Percentiles rank a stretch among this genome's conserved stretches.
phyloP scores from a whole-genome alignment of 2,797 vertebrate species.

The Arrhamphus sclerolepis region DNA sequence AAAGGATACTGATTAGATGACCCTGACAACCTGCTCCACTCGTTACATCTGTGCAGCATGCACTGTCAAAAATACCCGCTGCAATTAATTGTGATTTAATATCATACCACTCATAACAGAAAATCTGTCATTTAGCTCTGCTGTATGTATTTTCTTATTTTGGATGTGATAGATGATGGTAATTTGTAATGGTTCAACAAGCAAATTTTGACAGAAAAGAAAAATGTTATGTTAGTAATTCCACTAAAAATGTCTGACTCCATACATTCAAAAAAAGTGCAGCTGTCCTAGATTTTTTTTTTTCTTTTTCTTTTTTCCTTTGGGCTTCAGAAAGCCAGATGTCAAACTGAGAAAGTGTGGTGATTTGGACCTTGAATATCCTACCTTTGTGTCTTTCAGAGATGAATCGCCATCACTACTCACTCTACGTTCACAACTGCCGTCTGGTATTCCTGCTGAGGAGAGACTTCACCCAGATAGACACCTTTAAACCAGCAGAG shows the following conservation, averaged over 20 bases:
- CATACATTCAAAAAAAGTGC: constrained; percentile 8
- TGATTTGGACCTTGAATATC: constrained; percentile 25
- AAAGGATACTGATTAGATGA: too few species aligned
- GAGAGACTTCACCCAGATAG: constrained; percentile 92
- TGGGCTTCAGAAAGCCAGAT: constrained; percentile 16
- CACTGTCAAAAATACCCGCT: too few species aligned
- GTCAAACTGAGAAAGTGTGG: constrained; percentile 19
- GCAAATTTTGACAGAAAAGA: too few species aligned
- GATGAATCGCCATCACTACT: constrained; percentile 98
- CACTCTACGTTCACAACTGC: constrained; percentile 96
- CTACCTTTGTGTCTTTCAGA: constrained; percentile 76
- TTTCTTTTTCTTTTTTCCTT: constrained; percentile 1
- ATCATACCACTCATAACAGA: too few species aligned
- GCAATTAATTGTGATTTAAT: too few species aligned
- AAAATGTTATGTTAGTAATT: too few species aligned
- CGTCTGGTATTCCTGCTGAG: constrained; percentile 93
- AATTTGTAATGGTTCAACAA: too few species aligned
- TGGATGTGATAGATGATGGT: too few species aligned
- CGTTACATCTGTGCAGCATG: too few species aligned
- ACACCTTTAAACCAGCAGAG: constrained; percentile 94
- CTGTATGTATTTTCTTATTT: too few species aligned
- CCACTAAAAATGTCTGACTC: constrained; percentile 10
- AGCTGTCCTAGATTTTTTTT: constrained; percentile 19
- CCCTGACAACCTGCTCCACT: too few species aligned
- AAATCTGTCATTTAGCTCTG: too few species aligned